Evolutionary conservation across 2,113 vertebrate species (phyloP), one percentile per base, ranked within the genome.

Genomic region (Nycticorax nycticorax): DNA sequence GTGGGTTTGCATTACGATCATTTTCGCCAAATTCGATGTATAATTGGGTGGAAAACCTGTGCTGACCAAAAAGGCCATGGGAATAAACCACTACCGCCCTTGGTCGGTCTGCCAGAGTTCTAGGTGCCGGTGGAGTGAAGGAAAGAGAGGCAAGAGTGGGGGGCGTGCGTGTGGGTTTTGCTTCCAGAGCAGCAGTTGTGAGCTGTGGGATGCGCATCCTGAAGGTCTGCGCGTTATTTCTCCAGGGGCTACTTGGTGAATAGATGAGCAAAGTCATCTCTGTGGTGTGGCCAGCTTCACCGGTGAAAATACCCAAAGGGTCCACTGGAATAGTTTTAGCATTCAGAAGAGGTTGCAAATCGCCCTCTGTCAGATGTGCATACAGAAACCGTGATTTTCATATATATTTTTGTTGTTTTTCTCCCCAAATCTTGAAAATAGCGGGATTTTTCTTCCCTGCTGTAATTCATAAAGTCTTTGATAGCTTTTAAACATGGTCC

Each of bases 281-380:
- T 1, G 0, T 16, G 4, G 28, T 30, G 45, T 0, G 0, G 12
- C 28, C 67, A 39, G 12, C 47, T 62, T 53, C 57, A 37, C 39
- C 5, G 5, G 14, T 8, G 39, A 57, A 52, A 68, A 45, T 20
- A 45, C 17, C 53, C 33, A 39, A 32, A 64, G 37, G 7, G 17
- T 32, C 56, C 5, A 10, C 19, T 0, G 1, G n/a, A 66, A 52
- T 43, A 24, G 8, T 64, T 60, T 52, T 17, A 55, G 56, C 14
- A 16, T 59, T 71, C 32, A 60, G 69, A 64, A 78, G 62, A 82
- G 13, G 17, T 57, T 69, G 12, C 17, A 26, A 68, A 60, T 71
- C 39, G n/a, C n/a, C 45, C 22, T 15, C 35, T 48, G 45, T 32
- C 32, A 22, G 22, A 57, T 41, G 7, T 7, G 41, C 47, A 35